Percentiles rank a stretch among this genome's conserved stretches.
These are phyloP conservation scores for Anorthoa munda DNA, from an alignment of 2,888 invertebrate genomes.

Conservation along the genomic window DNA sequence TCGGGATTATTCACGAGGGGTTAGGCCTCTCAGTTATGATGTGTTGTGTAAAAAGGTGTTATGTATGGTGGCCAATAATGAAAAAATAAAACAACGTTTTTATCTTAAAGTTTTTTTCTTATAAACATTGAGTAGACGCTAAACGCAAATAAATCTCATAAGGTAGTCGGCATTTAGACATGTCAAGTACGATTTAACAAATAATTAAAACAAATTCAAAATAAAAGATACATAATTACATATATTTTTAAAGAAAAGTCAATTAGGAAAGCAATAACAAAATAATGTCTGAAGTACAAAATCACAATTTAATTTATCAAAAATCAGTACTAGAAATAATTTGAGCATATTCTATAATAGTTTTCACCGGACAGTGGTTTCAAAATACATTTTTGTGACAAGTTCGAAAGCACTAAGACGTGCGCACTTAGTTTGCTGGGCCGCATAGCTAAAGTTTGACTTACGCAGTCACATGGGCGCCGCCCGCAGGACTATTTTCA, in stretches of 20 bases:
- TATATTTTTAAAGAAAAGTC: slow-evolving; percentile 9
- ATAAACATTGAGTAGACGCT: slow-evolving; percentile 47
- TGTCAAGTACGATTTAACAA: neutral
- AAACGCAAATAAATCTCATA: slow-evolving; percentile 44
- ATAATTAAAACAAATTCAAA: slow-evolving; percentile 3
- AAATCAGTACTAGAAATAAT: slow-evolving; percentile 26
- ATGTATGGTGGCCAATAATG: neutral
- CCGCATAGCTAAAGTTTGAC: slow-evolving; percentile 6
- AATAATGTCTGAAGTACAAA: slow-evolving; percentile 6
- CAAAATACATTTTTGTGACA: slow-evolving; percentile 4
- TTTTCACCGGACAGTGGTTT: slow-evolving; percentile 25
- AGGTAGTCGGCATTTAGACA: slow-evolving; percentile 29
- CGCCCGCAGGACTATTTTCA: no score
- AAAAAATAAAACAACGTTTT: slow-evolving; percentile 19
- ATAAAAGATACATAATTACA: slow-evolving; percentile 11
- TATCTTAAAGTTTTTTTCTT: slow-evolving; percentile 40
- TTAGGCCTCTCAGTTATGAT: no score
- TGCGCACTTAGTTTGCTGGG: slow-evolving; percentile 4
- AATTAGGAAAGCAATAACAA: neutral
- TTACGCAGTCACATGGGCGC: neutral
- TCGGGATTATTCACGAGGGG: no score
- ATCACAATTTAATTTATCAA: slow-evolving; percentile 18
- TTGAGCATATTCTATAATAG: slow-evolving; percentile 34
- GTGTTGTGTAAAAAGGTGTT: no score
- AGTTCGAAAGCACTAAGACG: neutral